Conservation (phyloP, 2,113 vertebrate genomes). For the Semicossyphus pulcher region DNA sequence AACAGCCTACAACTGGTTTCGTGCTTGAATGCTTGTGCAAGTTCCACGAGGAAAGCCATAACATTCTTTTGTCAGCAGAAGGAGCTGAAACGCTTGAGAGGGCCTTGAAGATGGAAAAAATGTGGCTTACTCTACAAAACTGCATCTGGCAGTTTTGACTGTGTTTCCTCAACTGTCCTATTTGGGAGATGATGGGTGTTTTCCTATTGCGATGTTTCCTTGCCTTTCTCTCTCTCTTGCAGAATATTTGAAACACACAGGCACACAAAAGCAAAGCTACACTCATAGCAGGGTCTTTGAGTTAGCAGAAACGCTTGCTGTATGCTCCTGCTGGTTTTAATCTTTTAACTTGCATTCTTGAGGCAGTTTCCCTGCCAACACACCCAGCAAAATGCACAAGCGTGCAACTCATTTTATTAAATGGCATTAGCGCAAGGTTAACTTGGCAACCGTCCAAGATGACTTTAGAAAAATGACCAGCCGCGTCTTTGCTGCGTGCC, state of each 20-base stretch:
- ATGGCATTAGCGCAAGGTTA: slow-evolving; percentile 44
- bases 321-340: slow-evolving; percentile 28
- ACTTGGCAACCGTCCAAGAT: slow-evolving; percentile 43
- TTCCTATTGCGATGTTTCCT: slow-evolving; percentile 3
- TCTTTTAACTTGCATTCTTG: slow-evolving; percentile 67
- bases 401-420: slow-evolving; percentile 44
- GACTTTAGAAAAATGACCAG: slow-evolving; percentile 40
- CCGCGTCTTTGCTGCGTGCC: background rate
- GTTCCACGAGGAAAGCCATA: background rate
- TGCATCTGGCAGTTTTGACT: background rate
- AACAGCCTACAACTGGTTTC: slow-evolving; percentile 35
- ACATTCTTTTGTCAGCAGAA: slow-evolving; percentile 25
- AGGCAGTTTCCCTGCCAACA: slow-evolving; percentile 63
- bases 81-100: slow-evolving; percentile 15
- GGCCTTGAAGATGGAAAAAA: slow-evolving; percentile 3
- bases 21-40: slow-evolving; percentile 23
- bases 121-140: background rate
- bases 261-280: background rate
- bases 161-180: background rate
- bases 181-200: background rate
- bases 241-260: background rate
- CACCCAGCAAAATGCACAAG: slow-evolving; percentile 37
- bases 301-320: slow-evolving; percentile 19
- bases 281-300: background rate
- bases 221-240: background rate